phyloP scores from a whole-genome alignment of 2,797 vertebrate genomes.

The Bradypus variegatus region DNA sequence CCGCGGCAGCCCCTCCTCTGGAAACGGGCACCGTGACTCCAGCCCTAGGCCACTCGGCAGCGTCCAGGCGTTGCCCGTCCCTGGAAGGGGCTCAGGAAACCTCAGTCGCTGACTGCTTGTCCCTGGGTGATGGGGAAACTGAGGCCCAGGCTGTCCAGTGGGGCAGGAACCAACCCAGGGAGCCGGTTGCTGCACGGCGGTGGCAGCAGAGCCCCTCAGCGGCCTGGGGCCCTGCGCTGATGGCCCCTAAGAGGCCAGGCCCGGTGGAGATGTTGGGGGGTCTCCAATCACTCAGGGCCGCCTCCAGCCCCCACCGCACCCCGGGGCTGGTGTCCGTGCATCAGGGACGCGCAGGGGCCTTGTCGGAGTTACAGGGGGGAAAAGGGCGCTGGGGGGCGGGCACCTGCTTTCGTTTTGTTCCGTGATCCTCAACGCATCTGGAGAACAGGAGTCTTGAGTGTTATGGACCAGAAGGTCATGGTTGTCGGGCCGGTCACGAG shows the following conservation, averaged over 20 bases:
- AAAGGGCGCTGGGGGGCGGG: slow-evolving; percentile 67
- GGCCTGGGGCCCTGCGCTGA: too few relatives aligned
- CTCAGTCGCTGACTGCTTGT: fast-evolving
- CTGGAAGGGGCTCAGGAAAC: fast-evolving
- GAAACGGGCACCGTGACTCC: fast-evolving
- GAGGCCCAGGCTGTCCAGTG: neutral
- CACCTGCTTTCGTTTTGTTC: slow-evolving; percentile 81
- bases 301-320: neutral
- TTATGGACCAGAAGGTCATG: too few relatives aligned
- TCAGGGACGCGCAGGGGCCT: slow-evolving; percentile 45
- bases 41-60: fast-evolving
- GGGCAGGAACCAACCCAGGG: neutral
- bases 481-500: too few relatives aligned
- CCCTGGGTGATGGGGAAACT: neutral
- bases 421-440: slow-evolving; percentile 80
- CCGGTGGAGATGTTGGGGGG: neutral
- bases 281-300: neutral
- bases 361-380: slow-evolving; percentile 57
- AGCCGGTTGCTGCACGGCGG: neutral
- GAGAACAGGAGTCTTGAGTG: slow-evolving; percentile 68
- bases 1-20: neutral
- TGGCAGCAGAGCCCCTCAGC: too few relatives aligned
- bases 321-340: fast-evolving
- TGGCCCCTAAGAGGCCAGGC: neutral
- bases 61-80: neutral